Percentiles rank a stretch among this genome's conserved stretches.
phyloP scores from a whole-genome alignment of 1,140 invertebrate genomes.

The Leptinotarsa undecemlineata region DNA sequence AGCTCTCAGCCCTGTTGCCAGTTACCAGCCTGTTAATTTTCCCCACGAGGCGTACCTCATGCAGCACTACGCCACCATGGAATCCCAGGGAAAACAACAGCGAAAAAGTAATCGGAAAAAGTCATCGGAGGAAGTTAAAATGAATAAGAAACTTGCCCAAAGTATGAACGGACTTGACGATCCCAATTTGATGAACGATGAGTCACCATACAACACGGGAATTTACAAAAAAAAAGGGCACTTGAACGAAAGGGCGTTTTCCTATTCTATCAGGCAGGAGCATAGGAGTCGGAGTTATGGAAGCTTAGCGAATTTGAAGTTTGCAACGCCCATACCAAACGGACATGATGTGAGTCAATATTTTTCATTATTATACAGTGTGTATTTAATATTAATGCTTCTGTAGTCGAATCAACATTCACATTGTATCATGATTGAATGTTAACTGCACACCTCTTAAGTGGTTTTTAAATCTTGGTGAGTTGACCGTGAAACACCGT shows the following conservation, averaged over 20 bases:
- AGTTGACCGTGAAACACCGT: no score
- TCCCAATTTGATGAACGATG: slow-evolving; percentile 63
- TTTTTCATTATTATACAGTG: not conserved
- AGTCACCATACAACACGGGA: slow-evolving; percentile 81
- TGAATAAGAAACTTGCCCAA: slow-evolving; percentile 59
- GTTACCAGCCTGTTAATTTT: slow-evolving; percentile 66
- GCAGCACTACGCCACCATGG: slow-evolving; percentile 63
- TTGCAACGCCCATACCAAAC: slow-evolving; percentile 66
- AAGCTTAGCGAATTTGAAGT: slow-evolving; percentile 83
- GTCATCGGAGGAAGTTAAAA: slow-evolving; percentile 47
- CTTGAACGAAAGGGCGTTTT: slow-evolving; percentile 90
- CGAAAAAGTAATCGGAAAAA: slow-evolving; percentile 51
- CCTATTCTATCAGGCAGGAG: slow-evolving; percentile 90
- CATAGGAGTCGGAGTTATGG: slow-evolving; percentile 89
- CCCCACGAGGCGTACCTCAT: slow-evolving; percentile 65
- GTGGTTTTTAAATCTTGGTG: no score
- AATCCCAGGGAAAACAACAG: slow-evolving; percentile 53
- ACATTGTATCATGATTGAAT: no score
- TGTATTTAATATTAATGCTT: no score
- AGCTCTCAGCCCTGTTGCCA: slow-evolving; percentile 63
- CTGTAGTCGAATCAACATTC: no score
- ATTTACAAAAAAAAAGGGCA: slow-evolving; percentile 90
- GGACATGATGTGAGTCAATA: slow-evolving; percentile 58
- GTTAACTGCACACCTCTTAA: no score
- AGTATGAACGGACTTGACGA: slow-evolving; percentile 62